Evolutionary conservation across 2,113 vertebrate species (phyloP).

Genomic region (Nicator chloris): DNA sequence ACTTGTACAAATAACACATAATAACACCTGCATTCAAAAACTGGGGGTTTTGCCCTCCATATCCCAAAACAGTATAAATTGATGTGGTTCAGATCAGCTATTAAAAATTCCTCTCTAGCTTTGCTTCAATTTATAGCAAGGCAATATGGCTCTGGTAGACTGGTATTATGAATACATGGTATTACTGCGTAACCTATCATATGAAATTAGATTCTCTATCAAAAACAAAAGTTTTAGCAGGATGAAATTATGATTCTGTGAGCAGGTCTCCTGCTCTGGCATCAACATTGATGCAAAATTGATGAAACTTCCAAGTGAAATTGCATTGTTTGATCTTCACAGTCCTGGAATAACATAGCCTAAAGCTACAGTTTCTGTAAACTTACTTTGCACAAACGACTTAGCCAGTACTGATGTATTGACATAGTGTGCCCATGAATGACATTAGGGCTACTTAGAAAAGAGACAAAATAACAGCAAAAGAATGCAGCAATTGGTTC

Average conservation of each 20-base stretch:
- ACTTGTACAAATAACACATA: constrained; percentile 87
- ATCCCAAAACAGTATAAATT: constrained; percentile 79
- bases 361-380: constrained; percentile 85
- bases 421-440: constrained; percentile 80
- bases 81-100: constrained; percentile 71
- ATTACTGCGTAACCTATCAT: constrained; percentile 62
- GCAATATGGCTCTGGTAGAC: background rate
- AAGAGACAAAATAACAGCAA: constrained; percentile 81
- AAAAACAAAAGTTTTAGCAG: constrained; percentile 75
- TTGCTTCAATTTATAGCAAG: constrained; percentile 50
- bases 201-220: constrained; percentile 74
- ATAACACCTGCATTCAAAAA: constrained; percentile 80
- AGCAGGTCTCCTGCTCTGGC: constrained; percentile 69
- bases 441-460: constrained; percentile 84
- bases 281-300: constrained; percentile 87
- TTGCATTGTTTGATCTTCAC: constrained; percentile 87
- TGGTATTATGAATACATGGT: constrained; percentile 19
- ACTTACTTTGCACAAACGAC: constrained; percentile 82
- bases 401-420: constrained; percentile 75
- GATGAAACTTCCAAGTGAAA: constrained; percentile 84
- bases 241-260: constrained; percentile 79
- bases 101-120: constrained; percentile 59
- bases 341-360: constrained; percentile 83
- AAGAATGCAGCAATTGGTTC: constrained; percentile 80
- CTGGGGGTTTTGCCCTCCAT: constrained; percentile 71